Conservation (phyloP, 2,113 vertebrate species). For the Cyphomyrus plagiostoma region DNA sequence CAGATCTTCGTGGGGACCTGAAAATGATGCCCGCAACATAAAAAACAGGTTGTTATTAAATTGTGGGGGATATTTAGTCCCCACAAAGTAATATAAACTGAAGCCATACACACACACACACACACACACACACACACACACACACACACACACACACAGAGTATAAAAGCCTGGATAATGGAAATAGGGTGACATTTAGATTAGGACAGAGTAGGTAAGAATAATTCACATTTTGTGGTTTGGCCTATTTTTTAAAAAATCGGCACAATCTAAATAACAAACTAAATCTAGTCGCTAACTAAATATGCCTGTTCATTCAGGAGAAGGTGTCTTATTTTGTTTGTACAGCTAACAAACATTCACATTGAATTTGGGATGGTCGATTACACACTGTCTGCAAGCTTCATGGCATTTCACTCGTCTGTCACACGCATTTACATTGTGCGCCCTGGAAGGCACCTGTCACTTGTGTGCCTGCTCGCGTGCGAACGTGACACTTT, state of each 20-base stretch:
- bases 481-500: not conserved
- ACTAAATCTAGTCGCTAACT: not conserved
- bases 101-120: too few relatives aligned
- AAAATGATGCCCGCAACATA: too few relatives aligned
- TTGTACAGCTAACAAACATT: not conserved
- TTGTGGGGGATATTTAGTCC: too few relatives aligned
- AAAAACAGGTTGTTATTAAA: too few relatives aligned
- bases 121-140: too few relatives aligned
- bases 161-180: not conserved
- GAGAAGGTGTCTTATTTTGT: not conserved
- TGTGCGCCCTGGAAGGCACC: not conserved
- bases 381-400: slow-evolving; percentile 4
- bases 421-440: not conserved
- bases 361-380: slow-evolving; percentile 18
- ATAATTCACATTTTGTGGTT: not conserved
- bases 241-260: not conserved
- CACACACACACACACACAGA: not conserved
- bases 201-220: not conserved
- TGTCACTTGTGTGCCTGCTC: not conserved
- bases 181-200: not conserved
- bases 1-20: too few relatives aligned
- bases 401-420: not conserved
- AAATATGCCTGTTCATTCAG: not conserved
- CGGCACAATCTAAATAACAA: not conserved
- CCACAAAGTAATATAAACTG: too few relatives aligned